Conservation (phyloP, 2,113 vertebrate genomes). For the Lampris incognitus region DNA sequence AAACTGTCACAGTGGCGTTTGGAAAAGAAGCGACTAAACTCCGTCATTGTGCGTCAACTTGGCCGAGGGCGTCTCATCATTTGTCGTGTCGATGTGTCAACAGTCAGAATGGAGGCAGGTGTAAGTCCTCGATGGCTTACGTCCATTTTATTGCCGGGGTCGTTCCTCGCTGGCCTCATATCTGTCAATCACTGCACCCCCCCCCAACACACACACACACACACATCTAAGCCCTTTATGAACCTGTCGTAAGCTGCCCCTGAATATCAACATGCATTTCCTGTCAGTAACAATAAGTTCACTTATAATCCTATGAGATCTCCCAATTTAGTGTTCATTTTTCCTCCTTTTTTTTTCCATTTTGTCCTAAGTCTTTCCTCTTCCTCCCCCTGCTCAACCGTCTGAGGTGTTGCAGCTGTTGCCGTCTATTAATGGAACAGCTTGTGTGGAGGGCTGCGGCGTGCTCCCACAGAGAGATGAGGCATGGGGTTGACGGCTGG, state of each 20-base stretch:
- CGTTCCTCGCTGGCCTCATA: not conserved
- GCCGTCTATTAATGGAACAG: constrained; percentile 50
- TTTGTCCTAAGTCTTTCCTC: not conserved
- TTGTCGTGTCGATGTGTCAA: not conserved
- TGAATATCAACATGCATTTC: not conserved
- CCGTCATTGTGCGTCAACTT: not conserved
- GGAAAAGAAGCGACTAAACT: not conserved
- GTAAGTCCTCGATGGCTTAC: not conserved
- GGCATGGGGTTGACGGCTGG: constrained; percentile 3
- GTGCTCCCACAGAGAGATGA: constrained; percentile 13
- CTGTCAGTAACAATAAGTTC: not conserved
- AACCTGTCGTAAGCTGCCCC: not conserved
- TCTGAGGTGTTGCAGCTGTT: constrained; percentile 55
- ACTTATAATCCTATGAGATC: not conserved
- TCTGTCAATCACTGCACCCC: not conserved
- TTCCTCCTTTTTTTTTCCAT: not conserved
- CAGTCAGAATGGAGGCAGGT: constrained; percentile 4
- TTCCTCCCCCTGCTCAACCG: constrained; percentile 13
- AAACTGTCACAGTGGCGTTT: not conserved
- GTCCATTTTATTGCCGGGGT: not conserved
- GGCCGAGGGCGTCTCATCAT: not conserved
- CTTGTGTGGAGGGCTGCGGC: not conserved
- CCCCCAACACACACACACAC: not conserved
- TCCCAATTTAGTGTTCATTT: not conserved
- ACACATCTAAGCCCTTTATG: not conserved